Percentiles rank a stretch among this genome's conserved stretches.
These are phyloP conservation scores for Cheilosia variabilis DNA, from an alignment of 2,888 invertebrate genomes.

Conservation along the genomic window DNA sequence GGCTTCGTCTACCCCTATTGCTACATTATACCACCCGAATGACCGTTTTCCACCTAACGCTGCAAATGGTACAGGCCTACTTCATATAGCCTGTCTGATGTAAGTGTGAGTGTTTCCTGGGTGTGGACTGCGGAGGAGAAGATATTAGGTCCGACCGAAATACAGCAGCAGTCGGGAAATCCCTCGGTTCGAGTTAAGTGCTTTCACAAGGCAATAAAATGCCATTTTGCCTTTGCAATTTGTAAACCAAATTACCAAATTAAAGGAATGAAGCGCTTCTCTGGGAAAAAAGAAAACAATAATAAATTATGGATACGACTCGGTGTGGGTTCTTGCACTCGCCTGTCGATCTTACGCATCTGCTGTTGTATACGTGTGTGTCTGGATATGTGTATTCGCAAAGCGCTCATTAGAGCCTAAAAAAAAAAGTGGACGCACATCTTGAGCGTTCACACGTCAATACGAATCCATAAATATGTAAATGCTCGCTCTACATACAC, in stretches of 20 bases:
- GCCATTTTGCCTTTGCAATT: conserved; percentile 72
- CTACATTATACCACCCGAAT: conserved; percentile 56
- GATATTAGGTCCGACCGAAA: conserved; percentile 61
- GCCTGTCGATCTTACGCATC: conserved; percentile 40
- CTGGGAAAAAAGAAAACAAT: conserved; percentile 46
- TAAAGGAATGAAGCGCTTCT: conserved; percentile 67
- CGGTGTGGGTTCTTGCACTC: conserved; percentile 45
- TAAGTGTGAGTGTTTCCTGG: conserved; percentile 25
- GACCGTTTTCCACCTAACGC: conserved; percentile 64
- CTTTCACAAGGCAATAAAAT: conserved; percentile 74
- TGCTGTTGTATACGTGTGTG: neutral
- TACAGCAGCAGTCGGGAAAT: conserved; percentile 59
- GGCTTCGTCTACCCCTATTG: conserved; percentile 33
- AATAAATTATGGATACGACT: conserved; percentile 66
- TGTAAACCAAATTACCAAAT: conserved; percentile 74
- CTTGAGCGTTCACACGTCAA: conserved; percentile 12
- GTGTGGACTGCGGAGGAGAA: neutral
- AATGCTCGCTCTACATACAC: conserved; percentile 17
- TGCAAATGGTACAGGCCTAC: conserved; percentile 63
- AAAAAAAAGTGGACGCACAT: conserved; percentile 9
- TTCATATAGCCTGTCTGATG: conserved; percentile 33
- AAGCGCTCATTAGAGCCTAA: conserved; percentile 47
- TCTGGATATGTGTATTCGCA: conserved; percentile 29
- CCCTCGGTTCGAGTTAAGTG: conserved; percentile 71
- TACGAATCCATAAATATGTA: conserved; percentile 51